Evolutionary conservation across 1,140 invertebrate species (phyloP).

Genomic region (Anastatus disparis): DNA sequence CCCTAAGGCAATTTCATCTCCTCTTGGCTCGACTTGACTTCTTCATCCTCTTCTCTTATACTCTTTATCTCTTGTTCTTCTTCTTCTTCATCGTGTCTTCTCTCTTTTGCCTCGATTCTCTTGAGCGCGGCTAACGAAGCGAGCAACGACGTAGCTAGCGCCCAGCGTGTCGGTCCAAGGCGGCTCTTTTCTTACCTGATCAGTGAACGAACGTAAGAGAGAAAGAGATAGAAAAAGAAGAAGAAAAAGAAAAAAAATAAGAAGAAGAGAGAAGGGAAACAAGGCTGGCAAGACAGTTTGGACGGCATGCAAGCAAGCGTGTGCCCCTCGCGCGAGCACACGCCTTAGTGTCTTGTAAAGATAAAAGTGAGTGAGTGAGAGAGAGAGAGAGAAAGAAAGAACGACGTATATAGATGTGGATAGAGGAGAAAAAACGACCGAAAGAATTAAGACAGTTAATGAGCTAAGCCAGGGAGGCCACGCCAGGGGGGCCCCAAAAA

Average conservation of each 20-base stretch:
- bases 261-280: neutral
- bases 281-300: slow-evolving; percentile 43
- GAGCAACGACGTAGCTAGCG: slow-evolving; percentile 54
- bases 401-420: too few species aligned
- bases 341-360: slow-evolving; percentile 38
- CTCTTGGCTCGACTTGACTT: slow-evolving; percentile 44
- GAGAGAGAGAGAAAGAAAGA: slow-evolving; percentile 46
- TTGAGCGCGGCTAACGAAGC: slow-evolving; percentile 59
- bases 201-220: slow-evolving; percentile 38
- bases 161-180: slow-evolving; percentile 66
- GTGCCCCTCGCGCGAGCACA: neutral
- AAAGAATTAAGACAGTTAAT: slow-evolving; percentile 57
- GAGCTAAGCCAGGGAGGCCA: slow-evolving; percentile 57
- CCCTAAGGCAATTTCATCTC: slow-evolving; percentile 32
- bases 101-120: slow-evolving; percentile 27
- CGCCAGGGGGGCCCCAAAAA: slow-evolving; percentile 14
- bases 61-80: slow-evolving; percentile 33
- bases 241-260: neutral
- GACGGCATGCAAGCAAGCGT: slow-evolving; percentile 36
- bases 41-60: slow-evolving; percentile 43
- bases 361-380: slow-evolving; percentile 20
- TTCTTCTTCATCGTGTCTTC: slow-evolving; percentile 44
- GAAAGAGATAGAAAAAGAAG: neutral
- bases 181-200: slow-evolving; percentile 68
- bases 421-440: slow-evolving; percentile 30